These are phyloP conservation scores for Camponotus vicinus DNA, from an alignment of 1,140 invertebrate genomes.

Conservation along the genomic window DNA sequence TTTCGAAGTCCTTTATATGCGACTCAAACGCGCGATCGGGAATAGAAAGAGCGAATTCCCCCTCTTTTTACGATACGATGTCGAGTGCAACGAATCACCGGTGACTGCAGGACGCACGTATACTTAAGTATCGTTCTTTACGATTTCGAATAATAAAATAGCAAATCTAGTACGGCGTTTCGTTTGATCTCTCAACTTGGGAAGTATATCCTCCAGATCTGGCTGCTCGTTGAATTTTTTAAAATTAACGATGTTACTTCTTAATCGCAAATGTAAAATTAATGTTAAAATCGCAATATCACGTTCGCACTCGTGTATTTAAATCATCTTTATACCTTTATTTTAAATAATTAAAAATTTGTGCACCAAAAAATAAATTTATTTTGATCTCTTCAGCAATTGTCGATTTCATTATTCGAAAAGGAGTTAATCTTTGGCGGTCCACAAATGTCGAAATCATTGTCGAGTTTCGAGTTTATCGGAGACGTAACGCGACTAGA, in stretches of 20 bases:
- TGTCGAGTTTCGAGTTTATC: slow-evolving; percentile 79
- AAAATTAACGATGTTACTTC: not conserved
- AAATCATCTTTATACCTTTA: not conserved
- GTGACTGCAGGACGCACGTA: slow-evolving; percentile 14
- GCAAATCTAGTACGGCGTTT: not conserved
- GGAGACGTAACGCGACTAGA: slow-evolving; percentile 72
- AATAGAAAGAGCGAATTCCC: slow-evolving; percentile 60
- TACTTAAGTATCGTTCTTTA: slow-evolving; percentile 53
- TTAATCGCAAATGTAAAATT: not conserved
- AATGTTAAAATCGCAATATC: slow-evolving; percentile 4
- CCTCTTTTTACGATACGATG: slow-evolving; percentile 67
- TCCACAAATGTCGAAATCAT: slow-evolving; percentile 38
- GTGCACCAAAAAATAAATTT: not conserved
- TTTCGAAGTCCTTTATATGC: slow-evolving; percentile 66
- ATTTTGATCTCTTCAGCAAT: not conserved
- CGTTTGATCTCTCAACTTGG: slow-evolving; percentile 38
- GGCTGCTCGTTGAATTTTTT: not conserved
- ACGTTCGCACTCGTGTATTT: not conserved
- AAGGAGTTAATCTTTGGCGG: not conserved
- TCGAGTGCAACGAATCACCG: slow-evolving; percentile 71
- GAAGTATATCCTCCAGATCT: not conserved
- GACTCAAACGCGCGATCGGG: slow-evolving; percentile 31
- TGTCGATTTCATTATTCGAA: not conserved
- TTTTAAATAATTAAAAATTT: not conserved
- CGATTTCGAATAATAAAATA: slow-evolving; percentile 62